phyloP scores from a whole-genome alignment of 37 sponge, comb jelly and placozoan species.

The Hexactinellida sp. region DNA sequence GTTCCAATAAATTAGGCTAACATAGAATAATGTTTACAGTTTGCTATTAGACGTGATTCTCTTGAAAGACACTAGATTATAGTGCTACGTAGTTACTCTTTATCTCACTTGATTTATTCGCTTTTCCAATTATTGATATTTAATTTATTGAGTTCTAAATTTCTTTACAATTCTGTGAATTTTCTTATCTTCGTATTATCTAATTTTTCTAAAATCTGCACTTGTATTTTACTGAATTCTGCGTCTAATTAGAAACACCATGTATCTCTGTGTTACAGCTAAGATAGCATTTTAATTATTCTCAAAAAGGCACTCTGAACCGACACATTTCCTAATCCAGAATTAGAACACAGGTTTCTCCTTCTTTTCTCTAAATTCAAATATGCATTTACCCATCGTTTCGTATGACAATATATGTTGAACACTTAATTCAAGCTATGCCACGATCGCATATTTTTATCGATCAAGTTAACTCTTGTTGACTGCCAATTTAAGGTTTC shows the following conservation, averaged over 20 bases:
- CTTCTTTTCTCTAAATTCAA: not conserved
- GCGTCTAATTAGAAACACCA: not conserved
- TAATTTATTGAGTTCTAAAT: not conserved
- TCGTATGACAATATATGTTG: not conserved
- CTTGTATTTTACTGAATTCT: not conserved
- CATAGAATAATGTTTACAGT: not conserved
- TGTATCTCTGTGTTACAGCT: not conserved
- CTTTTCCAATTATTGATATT: not conserved
- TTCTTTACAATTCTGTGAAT: not conserved
- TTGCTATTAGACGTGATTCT: too few relatives aligned
- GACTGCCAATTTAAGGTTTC: too few relatives aligned
- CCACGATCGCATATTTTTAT: not conserved
- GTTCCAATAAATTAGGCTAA: not conserved
- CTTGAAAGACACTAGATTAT: too few relatives aligned
- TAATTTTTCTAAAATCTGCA: not conserved
- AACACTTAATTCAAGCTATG: not conserved
- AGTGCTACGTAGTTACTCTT: too few relatives aligned
- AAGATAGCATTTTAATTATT: not conserved
- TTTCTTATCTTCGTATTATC: not conserved
- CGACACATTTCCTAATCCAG: not conserved
- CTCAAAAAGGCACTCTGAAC: too few relatives aligned
- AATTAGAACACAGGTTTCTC: not conserved
- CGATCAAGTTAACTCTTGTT: too few relatives aligned
- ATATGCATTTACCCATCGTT: not conserved
- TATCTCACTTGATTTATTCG: too few relatives aligned